These are phyloP conservation scores for Limnephilus rhombicus DNA, from an alignment of 2,888 invertebrate genomes.

Conservation along the genomic window DNA sequence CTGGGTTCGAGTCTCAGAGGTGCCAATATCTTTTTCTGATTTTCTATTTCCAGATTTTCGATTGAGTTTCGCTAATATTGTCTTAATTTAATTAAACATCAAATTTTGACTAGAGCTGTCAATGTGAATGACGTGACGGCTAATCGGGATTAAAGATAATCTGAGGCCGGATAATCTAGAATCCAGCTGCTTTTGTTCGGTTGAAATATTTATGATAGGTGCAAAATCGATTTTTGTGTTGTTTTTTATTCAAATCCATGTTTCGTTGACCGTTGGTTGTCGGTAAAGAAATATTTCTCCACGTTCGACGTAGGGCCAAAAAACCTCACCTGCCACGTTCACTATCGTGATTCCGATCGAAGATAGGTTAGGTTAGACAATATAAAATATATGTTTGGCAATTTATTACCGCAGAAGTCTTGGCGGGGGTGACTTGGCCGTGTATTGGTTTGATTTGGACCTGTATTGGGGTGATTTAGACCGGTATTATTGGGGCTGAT, in stretches of 20 bases:
- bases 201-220: not conserved
- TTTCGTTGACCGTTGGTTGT: slow-evolving; percentile 15
- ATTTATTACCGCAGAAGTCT: slow-evolving; percentile 59
- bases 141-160: not conserved
- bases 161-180: not conserved
- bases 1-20: too few relatives aligned
- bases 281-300: slow-evolving; percentile 17
- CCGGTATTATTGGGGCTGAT: not conserved
- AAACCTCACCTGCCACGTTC: slow-evolving; percentile 38
- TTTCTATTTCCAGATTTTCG: too few relatives aligned
- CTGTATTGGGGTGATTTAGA: not conserved
- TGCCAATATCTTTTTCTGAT: too few relatives aligned
- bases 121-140: not conserved
- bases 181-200: not conserved
- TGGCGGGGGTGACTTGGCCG: slow-evolving; percentile 13
- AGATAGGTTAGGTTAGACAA: slow-evolving; percentile 63
- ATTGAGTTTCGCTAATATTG: too few relatives aligned
- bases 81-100: too few relatives aligned
- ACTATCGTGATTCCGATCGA: slow-evolving; percentile 63
- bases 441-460: not conserved
- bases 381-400: slow-evolving; percentile 65
- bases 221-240: not conserved
- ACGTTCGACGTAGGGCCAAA: slow-evolving; percentile 26
- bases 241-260: not conserved
- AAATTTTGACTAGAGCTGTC: not conserved